These are phyloP conservation scores for Cantharis rufa DNA, from an alignment of 2,888 invertebrate species.

Conservation along the genomic window DNA sequence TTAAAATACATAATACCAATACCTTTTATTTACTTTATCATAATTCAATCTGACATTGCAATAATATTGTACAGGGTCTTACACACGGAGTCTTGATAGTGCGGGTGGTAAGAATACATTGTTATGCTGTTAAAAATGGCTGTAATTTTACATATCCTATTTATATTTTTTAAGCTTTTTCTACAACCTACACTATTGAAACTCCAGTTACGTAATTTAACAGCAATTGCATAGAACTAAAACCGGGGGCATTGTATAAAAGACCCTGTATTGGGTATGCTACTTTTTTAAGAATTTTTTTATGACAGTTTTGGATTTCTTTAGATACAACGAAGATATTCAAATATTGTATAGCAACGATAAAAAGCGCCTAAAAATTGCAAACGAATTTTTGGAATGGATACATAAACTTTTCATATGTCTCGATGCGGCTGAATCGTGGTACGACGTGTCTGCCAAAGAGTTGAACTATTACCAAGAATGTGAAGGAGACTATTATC, in stretches of 20 bases:
- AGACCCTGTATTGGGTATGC: too few relatives aligned
- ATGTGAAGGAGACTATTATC: constrained; percentile 71
- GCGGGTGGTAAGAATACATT: too few relatives aligned
- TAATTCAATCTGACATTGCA: background rate
- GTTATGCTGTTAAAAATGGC: too few relatives aligned
- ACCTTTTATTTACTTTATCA: background rate
- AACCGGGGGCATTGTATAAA: too few relatives aligned
- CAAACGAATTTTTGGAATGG: constrained; percentile 45
- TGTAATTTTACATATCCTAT: too few relatives aligned
- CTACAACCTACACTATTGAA: too few relatives aligned
- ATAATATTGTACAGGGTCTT: too few relatives aligned
- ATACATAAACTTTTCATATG: constrained; percentile 47
- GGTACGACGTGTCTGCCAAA: constrained; percentile 69
- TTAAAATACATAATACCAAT: background rate
- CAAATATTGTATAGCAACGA: constrained; percentile 36
- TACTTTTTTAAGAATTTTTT: too few relatives aligned
- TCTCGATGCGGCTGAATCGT: constrained; percentile 64
- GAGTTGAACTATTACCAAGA: constrained; percentile 63
- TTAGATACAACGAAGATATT: constrained; percentile 39
- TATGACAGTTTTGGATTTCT: constrained; percentile 7
- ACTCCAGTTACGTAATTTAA: too few relatives aligned
- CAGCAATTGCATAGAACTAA: too few relatives aligned
- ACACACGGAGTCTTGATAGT: too few relatives aligned
- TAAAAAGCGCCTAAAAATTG: constrained; percentile 31
- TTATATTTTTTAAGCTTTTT: too few relatives aligned